These are phyloP conservation scores for Drosophila serrata DNA, from an alignment of 1,140 invertebrate genomes.

Conservation along the genomic window DNA sequence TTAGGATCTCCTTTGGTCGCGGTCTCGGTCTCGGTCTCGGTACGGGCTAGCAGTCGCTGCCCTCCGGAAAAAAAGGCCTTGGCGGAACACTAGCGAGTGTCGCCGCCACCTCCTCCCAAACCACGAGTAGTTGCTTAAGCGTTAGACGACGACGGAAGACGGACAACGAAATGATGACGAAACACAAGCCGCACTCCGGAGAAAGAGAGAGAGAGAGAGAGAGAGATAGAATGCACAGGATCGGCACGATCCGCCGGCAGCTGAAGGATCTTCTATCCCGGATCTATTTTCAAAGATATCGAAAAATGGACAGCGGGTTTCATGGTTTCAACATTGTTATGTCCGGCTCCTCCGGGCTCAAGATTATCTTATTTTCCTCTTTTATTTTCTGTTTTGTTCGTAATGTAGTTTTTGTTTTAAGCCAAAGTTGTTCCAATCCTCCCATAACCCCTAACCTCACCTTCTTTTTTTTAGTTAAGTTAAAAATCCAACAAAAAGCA, in stretches of 20 bases:
- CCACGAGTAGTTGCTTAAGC: constrained; percentile 33
- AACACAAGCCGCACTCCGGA: constrained; percentile 13
- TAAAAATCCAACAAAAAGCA: not conserved
- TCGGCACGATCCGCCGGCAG: not conserved
- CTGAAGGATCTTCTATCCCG: not conserved
- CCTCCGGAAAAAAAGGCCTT: constrained; percentile 16
- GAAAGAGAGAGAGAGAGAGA: not conserved
- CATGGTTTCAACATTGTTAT: constrained; percentile 3
- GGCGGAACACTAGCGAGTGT: not conserved
- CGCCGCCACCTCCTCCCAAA: constrained; percentile 8
- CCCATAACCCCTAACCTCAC: not conserved
- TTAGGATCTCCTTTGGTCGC: constrained; percentile 11
- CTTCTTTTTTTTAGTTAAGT: not conserved
- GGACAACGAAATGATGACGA: constrained; percentile 1
- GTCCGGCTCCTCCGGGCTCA: not conserved
- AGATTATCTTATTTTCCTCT: not conserved
- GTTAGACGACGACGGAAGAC: constrained; percentile 20
- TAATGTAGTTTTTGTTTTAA: constrained; percentile 15
- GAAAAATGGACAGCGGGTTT: constrained; percentile 1
- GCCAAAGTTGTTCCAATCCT: not conserved
- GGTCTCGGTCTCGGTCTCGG: not conserved
- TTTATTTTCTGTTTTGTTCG: not conserved
- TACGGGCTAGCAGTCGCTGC: constrained; percentile 8
- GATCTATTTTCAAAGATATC: not conserved
- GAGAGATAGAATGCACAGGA: too few relatives aligned